Conservation (phyloP, 2,113 vertebrate genomes). For the rat (Rattus norvegicus) region GRCr8 NC_086022.1:25795501-25796000, state of each 20-base stretch:
- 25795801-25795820: background rate
- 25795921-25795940: too few species aligned
- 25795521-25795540: background rate
- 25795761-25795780: background rate
- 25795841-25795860: background rate
- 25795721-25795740: too few species aligned
- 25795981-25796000: too few species aligned
- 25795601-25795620: background rate
- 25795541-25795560: background rate
- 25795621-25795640: background rate
- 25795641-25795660: background rate
- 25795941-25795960: too few species aligned
- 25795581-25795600: slow-evolving; percentile 7
- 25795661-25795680: background rate
- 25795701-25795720: too few species aligned
- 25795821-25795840: slow-evolving; percentile 24
- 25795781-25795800: background rate
- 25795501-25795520: slow-evolving; percentile 30
- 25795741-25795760: too few species aligned
- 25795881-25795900: slow-evolving; percentile 20
- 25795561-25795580: slow-evolving; percentile 23
- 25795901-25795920: background rate
- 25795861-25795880: slow-evolving; percentile 10
- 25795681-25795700: too few species aligned
- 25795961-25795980: too few species aligned